A percentile compares a stretch with the other conserved stretches of the same genome.
Conservation (phyloP, 2,797 vertebrate genomes). For the Numenius phaeopus region DNA sequence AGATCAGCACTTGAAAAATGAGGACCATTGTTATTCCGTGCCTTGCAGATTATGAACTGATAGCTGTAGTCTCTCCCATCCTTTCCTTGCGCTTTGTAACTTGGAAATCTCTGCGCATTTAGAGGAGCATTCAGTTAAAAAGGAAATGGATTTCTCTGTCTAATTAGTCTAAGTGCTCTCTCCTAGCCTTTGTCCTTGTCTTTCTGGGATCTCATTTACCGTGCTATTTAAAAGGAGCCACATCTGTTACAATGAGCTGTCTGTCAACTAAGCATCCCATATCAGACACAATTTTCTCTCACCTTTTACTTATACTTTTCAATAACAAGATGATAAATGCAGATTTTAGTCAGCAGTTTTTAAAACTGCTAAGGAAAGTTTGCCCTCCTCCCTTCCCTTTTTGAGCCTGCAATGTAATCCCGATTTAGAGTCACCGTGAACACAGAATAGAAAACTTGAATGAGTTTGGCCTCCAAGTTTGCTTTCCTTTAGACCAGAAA, state of each 20-base stretch:
- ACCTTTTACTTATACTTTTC: constrained; percentile 66
- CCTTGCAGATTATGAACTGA: constrained; percentile 65
- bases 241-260: constrained; percentile 67
- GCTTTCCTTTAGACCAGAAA: not conserved
- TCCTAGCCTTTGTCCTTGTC: constrained; percentile 70
- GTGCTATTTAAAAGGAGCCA: constrained; percentile 61
- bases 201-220: constrained; percentile 59
- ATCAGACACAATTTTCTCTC: constrained; percentile 65
- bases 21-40: constrained; percentile 59
- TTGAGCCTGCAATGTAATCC: not conserved
- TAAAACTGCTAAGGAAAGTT: constrained; percentile 36
- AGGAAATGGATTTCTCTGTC: constrained; percentile 65
- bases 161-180: constrained; percentile 70
- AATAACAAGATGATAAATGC: constrained; percentile 55
- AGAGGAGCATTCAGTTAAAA: constrained; percentile 45
- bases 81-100: constrained; percentile 18
- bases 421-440: constrained; percentile 6
- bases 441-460: not conserved
- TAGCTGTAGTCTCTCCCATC: constrained; percentile 42
- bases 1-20: constrained; percentile 65
- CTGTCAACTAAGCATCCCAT: constrained; percentile 64
- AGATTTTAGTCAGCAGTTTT: constrained; percentile 60
- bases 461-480: not conserved
- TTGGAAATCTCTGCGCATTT: constrained; percentile 63
- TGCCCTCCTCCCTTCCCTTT: not conserved